phyloP scores from a whole-genome alignment of 2,888 invertebrate species.

The Smittia sp. region DNA sequence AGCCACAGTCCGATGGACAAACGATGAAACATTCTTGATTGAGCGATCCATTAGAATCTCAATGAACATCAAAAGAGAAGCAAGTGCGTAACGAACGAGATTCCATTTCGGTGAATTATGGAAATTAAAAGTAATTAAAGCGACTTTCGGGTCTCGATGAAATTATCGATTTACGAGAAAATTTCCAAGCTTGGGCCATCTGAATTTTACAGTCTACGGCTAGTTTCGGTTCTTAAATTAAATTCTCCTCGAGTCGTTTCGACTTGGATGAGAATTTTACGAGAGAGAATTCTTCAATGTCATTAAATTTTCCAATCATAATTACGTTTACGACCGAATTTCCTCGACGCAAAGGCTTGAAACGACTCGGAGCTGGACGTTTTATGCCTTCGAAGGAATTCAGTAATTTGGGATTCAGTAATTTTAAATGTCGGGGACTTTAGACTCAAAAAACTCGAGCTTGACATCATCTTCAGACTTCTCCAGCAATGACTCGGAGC shows the following conservation, averaged over 20 bases:
- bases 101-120: neutral
- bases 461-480: neutral
- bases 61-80: neutral
- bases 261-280: neutral
- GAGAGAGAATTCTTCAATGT: neutral
- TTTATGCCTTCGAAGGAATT: too few relatives aligned
- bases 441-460: too few relatives aligned
- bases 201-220: neutral
- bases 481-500: neutral
- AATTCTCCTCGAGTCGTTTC: neutral
- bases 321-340: neutral
- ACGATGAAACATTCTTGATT: too few relatives aligned
- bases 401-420: too few relatives aligned
- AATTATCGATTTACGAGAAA: neutral
- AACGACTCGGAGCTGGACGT: neutral
- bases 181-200: neutral
- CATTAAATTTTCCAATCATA: neutral
- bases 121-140: neutral
- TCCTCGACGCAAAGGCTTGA: neutral
- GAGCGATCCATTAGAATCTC: neutral
- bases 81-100: neutral
- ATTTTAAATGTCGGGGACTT: too few relatives aligned
- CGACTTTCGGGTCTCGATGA: neutral
- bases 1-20: too few relatives aligned
- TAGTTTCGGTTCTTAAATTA: conserved; percentile 7